Evolutionary conservation across 2,888 invertebrate genomes (phyloP), one percentile per base, ranked within the genome.

Genomic region (Ephialtes manifestator): DNA sequence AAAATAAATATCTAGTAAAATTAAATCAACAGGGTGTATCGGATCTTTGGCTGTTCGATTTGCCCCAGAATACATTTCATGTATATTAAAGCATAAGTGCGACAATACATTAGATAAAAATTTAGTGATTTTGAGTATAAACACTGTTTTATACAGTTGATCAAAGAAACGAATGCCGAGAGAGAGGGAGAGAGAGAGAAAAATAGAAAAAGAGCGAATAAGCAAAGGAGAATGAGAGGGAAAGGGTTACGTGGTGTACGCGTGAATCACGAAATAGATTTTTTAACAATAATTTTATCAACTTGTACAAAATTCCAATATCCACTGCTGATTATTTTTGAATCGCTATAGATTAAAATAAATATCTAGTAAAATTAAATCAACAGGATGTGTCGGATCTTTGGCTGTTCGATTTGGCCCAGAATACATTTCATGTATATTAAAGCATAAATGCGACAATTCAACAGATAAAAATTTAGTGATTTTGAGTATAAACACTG

Each of bases 181-280:
- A 76, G 58, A 46, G 67, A 10, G 18, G 20, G 15, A 53, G 60
- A 31, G 58, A 71, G 31, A 58, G 60, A 43, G 46, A 53, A 35
- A 51, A 35, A 65, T 18, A 63, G 51, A 75, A 13, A 63, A 55
- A 39, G 51, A 53, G 11, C 8, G 35, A 55, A 71, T 15, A 39
- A 15, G 20, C 51, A 43, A 39, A 13, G 39, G 58, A 58, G 76
- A 67, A 67, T 20, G 48, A 48, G 60, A 43, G 31, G 20, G 60
- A 80, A 43, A 67, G 76, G 60, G 46, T 67, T 75, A 20, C 63
- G 74, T 83, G 87, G 86, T 78, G 87, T 88, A 86, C 80, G 88
- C 88, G 88, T 88, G 89, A 89, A 88, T 88, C n/a, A n/a, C n/a
- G n/a, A n/a, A n/a, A n/a, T 7, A 39, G 8, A 39, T 7, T 7